phyloP scores from a whole-genome alignment of 2,113 vertebrate species.

The Apaloderma vittatum region DNA sequence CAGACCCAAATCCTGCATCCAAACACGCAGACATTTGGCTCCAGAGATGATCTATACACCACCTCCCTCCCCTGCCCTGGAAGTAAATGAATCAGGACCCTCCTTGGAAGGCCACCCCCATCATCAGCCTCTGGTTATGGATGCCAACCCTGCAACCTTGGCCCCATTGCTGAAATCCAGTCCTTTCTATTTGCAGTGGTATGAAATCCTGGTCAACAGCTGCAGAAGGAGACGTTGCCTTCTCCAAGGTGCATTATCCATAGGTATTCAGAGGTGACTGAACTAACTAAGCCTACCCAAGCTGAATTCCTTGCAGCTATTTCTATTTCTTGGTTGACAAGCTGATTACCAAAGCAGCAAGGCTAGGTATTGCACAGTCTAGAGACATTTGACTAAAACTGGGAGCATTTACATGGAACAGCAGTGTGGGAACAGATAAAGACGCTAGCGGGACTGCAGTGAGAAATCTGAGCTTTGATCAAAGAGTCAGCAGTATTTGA shows the following conservation, averaged over 20 bases:
- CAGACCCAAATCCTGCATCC: not conserved
- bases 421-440: constrained; percentile 19
- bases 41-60: not conserved
- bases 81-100: constrained; percentile 4
- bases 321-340: constrained; percentile 36
- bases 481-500: constrained; percentile 32
- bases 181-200: not conserved
- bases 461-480: constrained; percentile 48
- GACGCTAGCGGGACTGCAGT: not conserved
- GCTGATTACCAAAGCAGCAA: constrained; percentile 20
- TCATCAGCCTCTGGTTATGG: constrained; percentile 18
- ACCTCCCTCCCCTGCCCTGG: not conserved
- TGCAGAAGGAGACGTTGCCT: not conserved
- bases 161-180: not conserved
- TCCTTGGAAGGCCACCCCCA: constrained; percentile 29
- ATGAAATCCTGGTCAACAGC: not conserved
- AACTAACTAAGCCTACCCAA: constrained; percentile 16
- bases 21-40: not conserved
- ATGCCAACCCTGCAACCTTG: not conserved
- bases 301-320: not conserved
- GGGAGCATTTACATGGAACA: not conserved
- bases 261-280: not conserved
- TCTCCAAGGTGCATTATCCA: not conserved
- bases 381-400: constrained; percentile 4
- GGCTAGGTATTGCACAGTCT: not conserved